Conservation (phyloP, 1,140 invertebrate species). For the Bombus waltoni region DNA sequence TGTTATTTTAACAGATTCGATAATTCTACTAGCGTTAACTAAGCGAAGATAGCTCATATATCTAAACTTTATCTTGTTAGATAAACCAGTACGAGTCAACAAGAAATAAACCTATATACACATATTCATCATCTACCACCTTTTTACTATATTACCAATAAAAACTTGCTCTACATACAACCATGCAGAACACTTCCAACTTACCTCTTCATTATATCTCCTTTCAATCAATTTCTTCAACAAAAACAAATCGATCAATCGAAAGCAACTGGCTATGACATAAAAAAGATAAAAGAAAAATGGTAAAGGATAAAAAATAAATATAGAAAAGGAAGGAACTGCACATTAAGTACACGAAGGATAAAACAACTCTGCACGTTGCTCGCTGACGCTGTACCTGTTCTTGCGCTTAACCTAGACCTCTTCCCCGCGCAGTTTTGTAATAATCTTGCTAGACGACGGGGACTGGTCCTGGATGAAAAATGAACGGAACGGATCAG, state of each 20-base stretch:
- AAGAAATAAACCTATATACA: neutral
- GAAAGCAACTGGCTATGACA: too few species aligned
- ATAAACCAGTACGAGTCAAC: neutral
- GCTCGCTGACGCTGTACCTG: conserved; percentile 19
- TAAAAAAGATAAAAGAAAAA: neutral
- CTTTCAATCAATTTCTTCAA: neutral
- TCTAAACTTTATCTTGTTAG: neutral
- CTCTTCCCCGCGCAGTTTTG: conserved; percentile 45
- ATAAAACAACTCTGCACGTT: neutral
- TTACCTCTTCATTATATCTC: conserved; percentile 1
- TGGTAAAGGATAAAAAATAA: neutral
- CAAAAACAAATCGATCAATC: neutral
- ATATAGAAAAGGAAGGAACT: neutral
- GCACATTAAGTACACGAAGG: neutral
- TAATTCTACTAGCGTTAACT: neutral
- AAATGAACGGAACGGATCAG: conserved; percentile 59
- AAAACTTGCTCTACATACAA: neutral
- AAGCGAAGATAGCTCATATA: neutral
- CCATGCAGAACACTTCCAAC: neutral
- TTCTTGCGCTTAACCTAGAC: conserved; percentile 49
- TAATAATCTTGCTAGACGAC: conserved; percentile 62
- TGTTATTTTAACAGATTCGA: neutral
- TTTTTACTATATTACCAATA: neutral
- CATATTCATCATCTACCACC: neutral
- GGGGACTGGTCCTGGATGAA: conserved; percentile 63